phyloP scores from a whole-genome alignment of 2,888 invertebrate species.

The Podabrus alpinus region DNA sequence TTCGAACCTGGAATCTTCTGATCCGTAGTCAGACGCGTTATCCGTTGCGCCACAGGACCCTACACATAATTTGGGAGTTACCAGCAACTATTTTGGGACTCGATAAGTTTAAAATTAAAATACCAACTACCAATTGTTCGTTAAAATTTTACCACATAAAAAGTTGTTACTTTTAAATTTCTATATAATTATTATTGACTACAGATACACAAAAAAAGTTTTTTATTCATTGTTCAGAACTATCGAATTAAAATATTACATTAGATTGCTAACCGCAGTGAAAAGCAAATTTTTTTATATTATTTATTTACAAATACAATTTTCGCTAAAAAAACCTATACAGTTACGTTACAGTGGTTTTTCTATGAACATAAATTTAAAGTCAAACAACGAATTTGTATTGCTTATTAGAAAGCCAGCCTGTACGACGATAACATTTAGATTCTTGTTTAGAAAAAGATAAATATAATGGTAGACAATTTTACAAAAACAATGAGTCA shows the following conservation, averaged over 20 bases:
- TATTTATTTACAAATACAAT: too few species aligned
- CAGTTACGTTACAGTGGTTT: background rate
- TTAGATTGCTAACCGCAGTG: background rate
- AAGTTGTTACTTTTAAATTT: too few species aligned
- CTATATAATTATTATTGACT: too few species aligned
- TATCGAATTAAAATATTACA: background rate
- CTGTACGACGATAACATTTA: background rate
- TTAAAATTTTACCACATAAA: too few species aligned
- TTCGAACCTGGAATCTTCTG: slow-evolving; percentile 62
- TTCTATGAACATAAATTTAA: background rate
- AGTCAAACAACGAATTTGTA: background rate
- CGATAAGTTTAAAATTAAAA: too few species aligned
- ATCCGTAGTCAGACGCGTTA: slow-evolving; percentile 64
- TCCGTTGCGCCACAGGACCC: slow-evolving; percentile 61
- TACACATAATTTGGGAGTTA: too few species aligned
- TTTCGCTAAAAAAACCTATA: background rate
- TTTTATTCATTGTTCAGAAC: too few species aligned
- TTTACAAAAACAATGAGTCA: slow-evolving; percentile 4
- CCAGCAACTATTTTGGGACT: too few species aligned
- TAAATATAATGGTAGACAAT: background rate
- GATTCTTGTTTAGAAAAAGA: background rate
- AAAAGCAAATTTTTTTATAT: background rate
- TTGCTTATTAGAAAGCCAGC: background rate
- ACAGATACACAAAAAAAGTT: too few species aligned
- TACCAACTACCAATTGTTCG: too few species aligned